Base-by-base conservation (phyloP, 1,140 invertebrate genomes). In the Maconellicoccus hirsutus region DNA sequence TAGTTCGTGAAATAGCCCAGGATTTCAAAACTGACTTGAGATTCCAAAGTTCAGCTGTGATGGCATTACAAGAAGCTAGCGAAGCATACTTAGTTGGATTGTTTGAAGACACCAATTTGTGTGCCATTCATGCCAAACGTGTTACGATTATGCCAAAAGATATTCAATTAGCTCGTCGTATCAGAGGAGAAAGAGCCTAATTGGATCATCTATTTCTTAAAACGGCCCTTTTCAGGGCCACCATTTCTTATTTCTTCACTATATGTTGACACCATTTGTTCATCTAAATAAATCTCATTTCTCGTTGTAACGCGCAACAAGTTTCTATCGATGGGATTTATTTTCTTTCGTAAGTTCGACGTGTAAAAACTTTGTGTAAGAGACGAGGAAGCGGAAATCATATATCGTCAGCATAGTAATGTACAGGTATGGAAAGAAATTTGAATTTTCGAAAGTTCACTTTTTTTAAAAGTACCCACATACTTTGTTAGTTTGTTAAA, bases 81-180 rank as follows among this genome's bases (percentile, higher is more conserved):
- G 93, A 96, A 82, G 92, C 93, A 12, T 95, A 94, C 79, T 80
- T 95, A 26, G 92, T 95, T 59, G 92, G 92, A 76, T 83, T 95
- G 12, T 95, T 95, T 81, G 92, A 95, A 86, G 92, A 94, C 80
- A 94, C 92, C 93, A n/a, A n/a, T n/a, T n/a, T n/a, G n/a, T n/a
- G n/a, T n/a, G n/a, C n/a, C n/a, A n/a, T n/a, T n/a, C n/a, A 96
- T 78, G 93, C 93, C 73, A 95, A 95, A 80, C 87, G 93, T 77
- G 93, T 96, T 33, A 96, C 93, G 74, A 96, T 96, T 78, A 96
- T 96, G 93, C 93, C 93, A 70, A 96, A 95, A 82, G 59, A 61
- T 78, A 96, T 97, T 77, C 94, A 96, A 79, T 81, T 93, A 74
- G 92, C 91, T 63, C 84, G 91, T 79, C 87, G 92, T 83, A 91